A percentile compares a stretch with the other conserved stretches of the same genome.
phyloP scores from a whole-genome alignment of 2,113 vertebrate species.

The Eubucco bourcierii region DNA sequence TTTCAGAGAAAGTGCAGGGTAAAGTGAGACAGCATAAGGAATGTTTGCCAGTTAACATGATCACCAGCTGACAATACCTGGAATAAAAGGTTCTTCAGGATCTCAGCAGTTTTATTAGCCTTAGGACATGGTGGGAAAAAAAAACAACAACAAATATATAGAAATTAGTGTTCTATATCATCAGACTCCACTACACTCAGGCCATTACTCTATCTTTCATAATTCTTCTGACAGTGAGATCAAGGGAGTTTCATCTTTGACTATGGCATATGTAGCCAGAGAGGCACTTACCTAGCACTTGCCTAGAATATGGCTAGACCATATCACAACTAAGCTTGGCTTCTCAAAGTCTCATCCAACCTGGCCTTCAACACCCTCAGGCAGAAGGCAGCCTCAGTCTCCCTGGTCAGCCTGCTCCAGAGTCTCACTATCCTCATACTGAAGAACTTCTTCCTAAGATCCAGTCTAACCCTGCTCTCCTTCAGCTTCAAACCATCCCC shows the following conservation, averaged over 20 bases:
- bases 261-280: background rate
- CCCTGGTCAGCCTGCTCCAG: too few relatives aligned
- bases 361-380: too few relatives aligned
- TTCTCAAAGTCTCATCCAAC: too few relatives aligned
- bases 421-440: too few relatives aligned
- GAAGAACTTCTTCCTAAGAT: too few relatives aligned
- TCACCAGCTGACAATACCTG: background rate
- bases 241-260: background rate
- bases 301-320: background rate
- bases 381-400: too few relatives aligned
- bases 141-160: background rate
- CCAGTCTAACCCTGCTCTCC: too few relatives aligned
- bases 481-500: too few relatives aligned
- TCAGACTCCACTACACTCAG: background rate
- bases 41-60: background rate
- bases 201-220: background rate
- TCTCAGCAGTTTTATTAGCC: background rate
- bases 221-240: background rate
- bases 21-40: background rate
- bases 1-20: background rate
- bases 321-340: background rate
- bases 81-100: background rate
- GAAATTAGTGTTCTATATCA: background rate
- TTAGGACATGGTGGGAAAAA: background rate
- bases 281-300: background rate